A percentile compares a stretch with the other conserved stretches of the same genome.
Evolutionary conservation across 2,888 invertebrate genomes (phyloP).

Genomic region (Ochropleura leucogaster): DNA sequence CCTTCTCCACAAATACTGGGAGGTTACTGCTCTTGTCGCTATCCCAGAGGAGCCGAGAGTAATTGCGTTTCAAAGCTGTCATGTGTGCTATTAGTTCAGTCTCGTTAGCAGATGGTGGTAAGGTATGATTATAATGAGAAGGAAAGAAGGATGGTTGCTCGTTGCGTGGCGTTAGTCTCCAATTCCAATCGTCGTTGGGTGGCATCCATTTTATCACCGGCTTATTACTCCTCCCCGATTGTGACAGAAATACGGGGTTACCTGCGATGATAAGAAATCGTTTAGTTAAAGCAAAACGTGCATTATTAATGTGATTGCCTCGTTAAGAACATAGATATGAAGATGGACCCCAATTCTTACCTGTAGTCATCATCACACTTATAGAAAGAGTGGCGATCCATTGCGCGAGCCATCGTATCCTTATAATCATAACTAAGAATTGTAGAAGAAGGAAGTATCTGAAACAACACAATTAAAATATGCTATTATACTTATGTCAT

Average conservation of each 20-base stretch:
- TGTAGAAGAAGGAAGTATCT: constrained; percentile 75
- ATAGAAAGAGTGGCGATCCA: constrained; percentile 69
- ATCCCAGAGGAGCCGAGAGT: constrained; percentile 93
- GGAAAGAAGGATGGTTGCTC: constrained; percentile 86
- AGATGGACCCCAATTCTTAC: constrained; percentile 65
- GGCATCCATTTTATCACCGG: constrained; percentile 88
- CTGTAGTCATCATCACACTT: constrained; percentile 79
- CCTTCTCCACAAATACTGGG: constrained; percentile 95
- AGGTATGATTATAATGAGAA: constrained; percentile 86
- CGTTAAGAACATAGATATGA: neutral
- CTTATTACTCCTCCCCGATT: constrained; percentile 76
- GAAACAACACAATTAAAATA: constrained; percentile 72
- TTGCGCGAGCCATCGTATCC: constrained; percentile 84
- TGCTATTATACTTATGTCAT: constrained; percentile 6
- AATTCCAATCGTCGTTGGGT: constrained; percentile 87
- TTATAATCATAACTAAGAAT: constrained; percentile 83
- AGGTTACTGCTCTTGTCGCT: constrained; percentile 93
- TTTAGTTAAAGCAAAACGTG: neutral
- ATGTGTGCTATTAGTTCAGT: constrained; percentile 86
- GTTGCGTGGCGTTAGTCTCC: constrained; percentile 81
- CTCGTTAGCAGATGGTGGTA: constrained; percentile 88
- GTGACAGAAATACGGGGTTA: constrained; percentile 86
- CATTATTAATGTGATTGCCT: neutral
- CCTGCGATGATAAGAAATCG: constrained; percentile 72
- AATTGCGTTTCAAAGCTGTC: constrained; percentile 85